Percentiles rank a stretch among this genome's conserved stretches.
phyloP scores from a whole-genome alignment of 1,140 invertebrate genomes.

The Arctopsyche grandis region DNA sequence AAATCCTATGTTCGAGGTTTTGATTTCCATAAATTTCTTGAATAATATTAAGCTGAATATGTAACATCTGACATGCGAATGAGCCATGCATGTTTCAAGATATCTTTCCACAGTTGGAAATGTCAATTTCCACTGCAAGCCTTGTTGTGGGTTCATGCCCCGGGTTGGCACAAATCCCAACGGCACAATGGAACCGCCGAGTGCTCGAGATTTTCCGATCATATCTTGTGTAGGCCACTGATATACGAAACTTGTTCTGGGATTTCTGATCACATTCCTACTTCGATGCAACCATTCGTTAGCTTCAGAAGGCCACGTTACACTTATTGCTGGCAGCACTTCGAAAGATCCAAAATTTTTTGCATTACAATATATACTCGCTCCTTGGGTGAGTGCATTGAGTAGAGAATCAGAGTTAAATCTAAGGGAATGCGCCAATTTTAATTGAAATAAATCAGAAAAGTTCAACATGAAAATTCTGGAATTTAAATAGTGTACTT shows the following conservation, averaged over 20 bases:
- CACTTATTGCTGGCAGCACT: constrained; percentile 72
- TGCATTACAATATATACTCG: constrained; percentile 69
- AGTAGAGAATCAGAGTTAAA: constrained; percentile 64
- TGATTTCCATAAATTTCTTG: constrained; percentile 74
- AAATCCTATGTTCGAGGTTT: constrained; percentile 68
- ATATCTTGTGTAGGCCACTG: constrained; percentile 75
- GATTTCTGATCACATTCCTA: constrained; percentile 66
- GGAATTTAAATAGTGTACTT: constrained; percentile 71
- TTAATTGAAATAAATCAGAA: constrained; percentile 68
- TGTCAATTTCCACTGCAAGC: constrained; percentile 77
- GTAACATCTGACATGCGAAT: constrained; percentile 75
- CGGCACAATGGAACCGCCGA: constrained; percentile 76
- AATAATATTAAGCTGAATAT: constrained; percentile 72
- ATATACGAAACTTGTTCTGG: constrained; percentile 67
- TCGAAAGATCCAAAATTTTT: constrained; percentile 66
- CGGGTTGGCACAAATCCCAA: constrained; percentile 71
- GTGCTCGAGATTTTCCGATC: constrained; percentile 72
- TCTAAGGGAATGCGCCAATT: constrained; percentile 66
- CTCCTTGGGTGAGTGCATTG: constrained; percentile 66
- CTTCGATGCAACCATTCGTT: constrained; percentile 71
- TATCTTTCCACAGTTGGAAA: constrained; percentile 79
- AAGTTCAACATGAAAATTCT: constrained; percentile 72
- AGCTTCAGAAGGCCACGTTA: constrained; percentile 73
- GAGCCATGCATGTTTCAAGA: constrained; percentile 75
- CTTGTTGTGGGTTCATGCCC: constrained; percentile 67